phyloP scores from a whole-genome alignment of 2,888 invertebrate species.

The Corythucha ciliata region DNA sequence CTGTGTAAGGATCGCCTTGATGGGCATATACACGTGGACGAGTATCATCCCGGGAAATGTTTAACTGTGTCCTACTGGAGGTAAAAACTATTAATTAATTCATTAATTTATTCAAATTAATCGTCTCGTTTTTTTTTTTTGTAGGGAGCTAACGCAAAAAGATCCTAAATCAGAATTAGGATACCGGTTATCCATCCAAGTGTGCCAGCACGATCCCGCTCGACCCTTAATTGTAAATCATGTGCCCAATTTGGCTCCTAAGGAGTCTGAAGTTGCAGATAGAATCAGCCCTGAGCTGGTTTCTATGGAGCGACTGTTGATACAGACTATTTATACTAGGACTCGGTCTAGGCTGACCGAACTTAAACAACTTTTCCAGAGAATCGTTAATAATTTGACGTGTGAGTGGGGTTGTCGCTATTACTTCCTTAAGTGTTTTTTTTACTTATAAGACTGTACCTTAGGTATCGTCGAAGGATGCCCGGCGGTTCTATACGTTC shows the following conservation, averaged over 20 bases:
- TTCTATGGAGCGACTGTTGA: constrained; percentile 89
- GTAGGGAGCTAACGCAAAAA: constrained; percentile 49
- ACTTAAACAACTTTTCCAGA: constrained; percentile 65
- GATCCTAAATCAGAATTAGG: constrained; percentile 78
- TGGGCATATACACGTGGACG: constrained; percentile 80
- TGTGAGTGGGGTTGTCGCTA: constrained; percentile 48
- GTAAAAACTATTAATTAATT: too few relatives aligned
- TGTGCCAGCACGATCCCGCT: constrained; percentile 70
- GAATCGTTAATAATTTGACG: constrained; percentile 60
- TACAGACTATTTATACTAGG: constrained; percentile 90
- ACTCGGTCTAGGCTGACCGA: constrained; percentile 75
- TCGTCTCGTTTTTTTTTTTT: constrained; percentile 7
- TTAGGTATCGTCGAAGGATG: constrained; percentile 79
- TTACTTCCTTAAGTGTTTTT: neutral
- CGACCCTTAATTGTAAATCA: constrained; percentile 63
- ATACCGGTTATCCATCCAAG: constrained; percentile 79
- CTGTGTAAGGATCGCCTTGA: constrained; percentile 80
- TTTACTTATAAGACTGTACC: constrained; percentile 30
- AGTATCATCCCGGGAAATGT: constrained; percentile 80
- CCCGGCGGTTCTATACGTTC: constrained; percentile 84
- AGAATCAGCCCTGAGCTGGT: constrained; percentile 77
- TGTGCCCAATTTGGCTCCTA: constrained; percentile 57
- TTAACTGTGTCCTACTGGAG: constrained; percentile 94
- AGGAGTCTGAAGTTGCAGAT: constrained; percentile 61
- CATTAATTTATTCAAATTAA: too few relatives aligned